Percentiles rank a stretch among this genome's conserved stretches.
Evolutionary conservation across 1,140 invertebrate genomes (phyloP).

Genomic region (Trichonephila clavipes): DNA sequence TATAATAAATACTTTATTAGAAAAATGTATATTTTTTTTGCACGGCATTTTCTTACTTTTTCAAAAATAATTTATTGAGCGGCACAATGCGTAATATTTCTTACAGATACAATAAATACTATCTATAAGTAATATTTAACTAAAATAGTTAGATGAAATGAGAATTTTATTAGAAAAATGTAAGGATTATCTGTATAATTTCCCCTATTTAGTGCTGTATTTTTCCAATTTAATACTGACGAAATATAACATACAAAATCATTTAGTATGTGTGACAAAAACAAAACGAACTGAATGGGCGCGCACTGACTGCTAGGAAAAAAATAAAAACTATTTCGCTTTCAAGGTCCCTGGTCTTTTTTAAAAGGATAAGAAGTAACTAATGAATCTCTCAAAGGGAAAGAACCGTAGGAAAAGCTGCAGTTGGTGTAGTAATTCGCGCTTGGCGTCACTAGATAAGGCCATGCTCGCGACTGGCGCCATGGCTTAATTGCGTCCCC

Average conservation of each 20-base stretch:
- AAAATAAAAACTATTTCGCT: not conserved
- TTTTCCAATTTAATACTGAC: not conserved
- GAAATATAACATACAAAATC: not conserved
- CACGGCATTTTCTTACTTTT: too few relatives aligned
- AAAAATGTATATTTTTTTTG: too few relatives aligned
- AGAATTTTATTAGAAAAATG: too few relatives aligned
- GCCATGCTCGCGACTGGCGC: slow-evolving; percentile 71
- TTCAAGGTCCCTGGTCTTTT: slow-evolving; percentile 42
- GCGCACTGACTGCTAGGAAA: not conserved
- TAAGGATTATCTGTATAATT: too few relatives aligned
- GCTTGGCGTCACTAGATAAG: slow-evolving; percentile 64
- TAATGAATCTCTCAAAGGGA: slow-evolving; percentile 57
- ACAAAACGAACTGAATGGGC: not conserved
- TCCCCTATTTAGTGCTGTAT: too few relatives aligned
- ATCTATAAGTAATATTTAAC: too few relatives aligned
- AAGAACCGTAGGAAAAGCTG: slow-evolving; percentile 43
- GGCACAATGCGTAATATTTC: too few relatives aligned
- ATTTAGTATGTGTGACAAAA: not conserved
- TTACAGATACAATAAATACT: too few relatives aligned
- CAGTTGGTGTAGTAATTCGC: slow-evolving; percentile 56
- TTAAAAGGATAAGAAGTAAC: slow-evolving; percentile 52
- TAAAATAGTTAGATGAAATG: too few relatives aligned
- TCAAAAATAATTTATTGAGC: too few relatives aligned
- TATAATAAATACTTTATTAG: too few relatives aligned
- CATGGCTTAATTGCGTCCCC: slow-evolving; percentile 69